A percentile compares a stretch with the other conserved stretches of the same genome.
These are phyloP conservation scores for Drosophila kohkoa DNA, from an alignment of 1,140 invertebrate species.

Conservation along the genomic window DNA sequence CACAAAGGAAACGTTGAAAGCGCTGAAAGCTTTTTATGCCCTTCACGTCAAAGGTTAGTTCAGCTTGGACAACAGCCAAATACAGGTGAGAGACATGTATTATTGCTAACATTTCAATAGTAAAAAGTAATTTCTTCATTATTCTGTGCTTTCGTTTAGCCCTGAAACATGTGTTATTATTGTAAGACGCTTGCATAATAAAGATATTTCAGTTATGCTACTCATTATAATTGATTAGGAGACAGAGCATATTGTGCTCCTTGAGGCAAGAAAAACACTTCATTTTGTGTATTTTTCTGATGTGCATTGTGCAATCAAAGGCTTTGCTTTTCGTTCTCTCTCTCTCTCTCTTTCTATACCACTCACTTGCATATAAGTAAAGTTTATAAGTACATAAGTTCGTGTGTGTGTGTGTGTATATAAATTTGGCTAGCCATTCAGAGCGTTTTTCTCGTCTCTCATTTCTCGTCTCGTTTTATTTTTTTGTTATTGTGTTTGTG, in stretches of 20 bases:
- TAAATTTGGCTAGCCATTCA: constrained; percentile 55
- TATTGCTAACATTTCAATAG: not conserved
- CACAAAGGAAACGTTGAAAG: constrained; percentile 79
- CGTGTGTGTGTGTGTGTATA: constrained; percentile 13
- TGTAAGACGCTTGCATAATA: not conserved
- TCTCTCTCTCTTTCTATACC: not conserved
- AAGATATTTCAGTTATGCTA: constrained; percentile 11
- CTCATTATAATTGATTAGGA: constrained; percentile 32
- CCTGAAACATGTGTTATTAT: not conserved
- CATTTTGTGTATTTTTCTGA: constrained; percentile 34
- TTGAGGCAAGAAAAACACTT: constrained; percentile 36
- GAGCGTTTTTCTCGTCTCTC: constrained; percentile 51
- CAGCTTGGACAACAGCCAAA: constrained; percentile 47
- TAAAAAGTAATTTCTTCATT: too few relatives aligned
- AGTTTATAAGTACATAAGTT: constrained; percentile 26
- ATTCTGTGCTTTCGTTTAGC: not conserved
- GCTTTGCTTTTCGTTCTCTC: constrained; percentile 12
- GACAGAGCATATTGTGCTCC: constrained; percentile 26
- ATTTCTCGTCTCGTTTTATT: constrained; percentile 13
- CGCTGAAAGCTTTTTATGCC: constrained; percentile 79
- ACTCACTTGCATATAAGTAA: constrained; percentile 42
- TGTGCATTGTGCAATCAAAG: constrained; percentile 49
- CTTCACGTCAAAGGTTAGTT: constrained; percentile 47
- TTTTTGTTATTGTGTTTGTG: constrained; percentile 56
- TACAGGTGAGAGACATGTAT: constrained; percentile 1